Conservation (phyloP, 2,888 invertebrate species). For the Rhingia rostrata region DNA sequence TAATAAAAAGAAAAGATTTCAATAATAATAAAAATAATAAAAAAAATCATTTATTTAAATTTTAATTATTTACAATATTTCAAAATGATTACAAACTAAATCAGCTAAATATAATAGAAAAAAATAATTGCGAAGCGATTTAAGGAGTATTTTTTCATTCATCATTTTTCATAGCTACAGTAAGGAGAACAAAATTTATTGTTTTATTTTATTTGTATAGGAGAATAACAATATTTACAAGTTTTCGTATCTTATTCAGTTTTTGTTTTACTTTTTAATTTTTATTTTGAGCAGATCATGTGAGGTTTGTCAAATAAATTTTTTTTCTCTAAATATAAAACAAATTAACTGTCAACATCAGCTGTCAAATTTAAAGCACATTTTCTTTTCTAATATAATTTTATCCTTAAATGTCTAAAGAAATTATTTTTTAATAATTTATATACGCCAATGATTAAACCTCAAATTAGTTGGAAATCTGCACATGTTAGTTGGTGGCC, state of each 20-base stretch:
- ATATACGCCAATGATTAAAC: slow-evolving; percentile 19
- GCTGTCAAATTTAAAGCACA: slow-evolving; percentile 12
- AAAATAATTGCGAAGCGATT: slow-evolving; percentile 52
- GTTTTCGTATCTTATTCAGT: slow-evolving; percentile 38
- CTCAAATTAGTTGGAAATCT: slow-evolving; percentile 1
- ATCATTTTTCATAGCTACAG: slow-evolving; percentile 41
- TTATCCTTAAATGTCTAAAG: slow-evolving; percentile 21
- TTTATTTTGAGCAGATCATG: slow-evolving; percentile 35
- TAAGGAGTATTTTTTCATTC: slow-evolving; percentile 34
- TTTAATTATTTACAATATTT: slow-evolving; percentile 71
- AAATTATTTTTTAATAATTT: slow-evolving; percentile 2
- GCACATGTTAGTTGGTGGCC: slow-evolving; percentile 33
- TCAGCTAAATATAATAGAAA: slow-evolving; percentile 57
- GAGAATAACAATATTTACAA: slow-evolving; percentile 68
- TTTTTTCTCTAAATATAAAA: slow-evolving; percentile 12
- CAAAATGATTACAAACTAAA: slow-evolving; percentile 64
- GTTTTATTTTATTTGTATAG: slow-evolving; percentile 36
- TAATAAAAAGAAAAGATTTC: neutral
- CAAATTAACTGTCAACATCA: slow-evolving; percentile 18
- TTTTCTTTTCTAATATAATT: slow-evolving; percentile 3
- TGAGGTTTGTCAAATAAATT: slow-evolving; percentile 3
- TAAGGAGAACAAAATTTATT: slow-evolving; percentile 35
- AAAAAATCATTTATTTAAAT: slow-evolving; percentile 66
- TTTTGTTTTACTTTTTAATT: no score
- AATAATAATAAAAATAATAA: slow-evolving; percentile 28